phyloP scores from a whole-genome alignment of 2,113 vertebrate genomes.

The Corvus hawaiiensis region DNA sequence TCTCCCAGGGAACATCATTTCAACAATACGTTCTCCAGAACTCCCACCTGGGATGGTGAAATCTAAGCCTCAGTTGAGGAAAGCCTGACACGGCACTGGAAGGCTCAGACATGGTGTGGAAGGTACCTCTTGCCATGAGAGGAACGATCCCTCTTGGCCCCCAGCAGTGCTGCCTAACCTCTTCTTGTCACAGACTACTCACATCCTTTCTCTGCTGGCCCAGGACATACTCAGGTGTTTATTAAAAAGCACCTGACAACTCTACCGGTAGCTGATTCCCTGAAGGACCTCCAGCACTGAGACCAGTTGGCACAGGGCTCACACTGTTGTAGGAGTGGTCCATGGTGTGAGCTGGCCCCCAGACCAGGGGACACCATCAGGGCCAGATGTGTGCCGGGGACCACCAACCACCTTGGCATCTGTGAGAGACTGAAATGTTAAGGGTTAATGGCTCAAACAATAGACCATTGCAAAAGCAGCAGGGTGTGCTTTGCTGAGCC shows the following conservation, averaged over 20 bases:
- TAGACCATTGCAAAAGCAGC: background rate
- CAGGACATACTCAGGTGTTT: background rate
- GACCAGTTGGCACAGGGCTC: background rate
- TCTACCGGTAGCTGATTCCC: too few species aligned
- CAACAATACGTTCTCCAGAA: background rate
- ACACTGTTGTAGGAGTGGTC: background rate
- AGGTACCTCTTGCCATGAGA: background rate
- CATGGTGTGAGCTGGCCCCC: background rate
- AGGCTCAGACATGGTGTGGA: background rate
- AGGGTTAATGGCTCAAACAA: background rate
- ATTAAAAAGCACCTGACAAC: background rate
- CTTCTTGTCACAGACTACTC: background rate
- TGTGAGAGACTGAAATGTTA: background rate
- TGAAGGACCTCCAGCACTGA: background rate
- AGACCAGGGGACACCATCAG: background rate
- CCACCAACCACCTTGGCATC: background rate
- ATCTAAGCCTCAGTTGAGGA: rapidly evolving
- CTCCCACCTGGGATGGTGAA: background rate
- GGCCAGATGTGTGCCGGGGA: background rate
- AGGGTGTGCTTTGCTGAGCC: background rate
- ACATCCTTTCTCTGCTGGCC: background rate
- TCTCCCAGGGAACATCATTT: rapidly evolving
- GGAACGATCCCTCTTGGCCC: background rate
- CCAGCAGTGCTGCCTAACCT: background rate
- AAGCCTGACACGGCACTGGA: rapidly evolving